These are phyloP conservation scores for Belgica antarctica DNA, from an alignment of 2,888 invertebrate genomes.

Conservation along the genomic window DNA sequence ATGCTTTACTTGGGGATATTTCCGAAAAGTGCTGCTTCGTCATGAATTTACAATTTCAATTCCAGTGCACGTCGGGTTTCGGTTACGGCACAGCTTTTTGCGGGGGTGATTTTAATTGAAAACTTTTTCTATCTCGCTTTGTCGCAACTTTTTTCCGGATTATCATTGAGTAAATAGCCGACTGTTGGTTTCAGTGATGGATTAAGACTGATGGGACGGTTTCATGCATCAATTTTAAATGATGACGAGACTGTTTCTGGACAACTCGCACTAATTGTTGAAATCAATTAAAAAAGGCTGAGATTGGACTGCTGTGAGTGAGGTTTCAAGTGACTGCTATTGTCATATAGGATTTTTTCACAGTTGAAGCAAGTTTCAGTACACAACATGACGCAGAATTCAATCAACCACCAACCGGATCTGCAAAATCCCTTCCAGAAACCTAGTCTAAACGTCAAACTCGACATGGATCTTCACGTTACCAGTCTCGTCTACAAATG, in stretches of 20 bases:
- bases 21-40: constrained; percentile 28
- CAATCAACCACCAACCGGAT: too few relatives aligned
- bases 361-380: too few relatives aligned
- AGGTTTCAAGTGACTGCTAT: not conserved
- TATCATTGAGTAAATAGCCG: not conserved
- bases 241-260: not conserved
- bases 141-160: not conserved
- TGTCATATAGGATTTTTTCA: too few relatives aligned
- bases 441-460: constrained; percentile 12
- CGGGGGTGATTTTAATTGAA: constrained; percentile 36
- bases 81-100: not conserved
- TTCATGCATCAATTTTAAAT: not conserved
- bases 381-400: too few relatives aligned
- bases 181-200: too few relatives aligned
- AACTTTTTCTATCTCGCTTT: constrained; percentile 17
- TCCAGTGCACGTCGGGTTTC: constrained; percentile 9
- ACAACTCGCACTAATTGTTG: not conserved
- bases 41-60: constrained; percentile 35
- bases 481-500: not conserved
- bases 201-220: not conserved
- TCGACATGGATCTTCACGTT: constrained; percentile 29
- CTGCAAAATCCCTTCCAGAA: too few relatives aligned
- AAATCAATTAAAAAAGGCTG: constrained; percentile 4
- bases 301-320: not conserved
- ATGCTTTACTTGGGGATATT: constrained; percentile 16